Base-by-base conservation (phyloP, 2,797 vertebrate genomes). In the Spinibarbus caldwelli region DNA sequence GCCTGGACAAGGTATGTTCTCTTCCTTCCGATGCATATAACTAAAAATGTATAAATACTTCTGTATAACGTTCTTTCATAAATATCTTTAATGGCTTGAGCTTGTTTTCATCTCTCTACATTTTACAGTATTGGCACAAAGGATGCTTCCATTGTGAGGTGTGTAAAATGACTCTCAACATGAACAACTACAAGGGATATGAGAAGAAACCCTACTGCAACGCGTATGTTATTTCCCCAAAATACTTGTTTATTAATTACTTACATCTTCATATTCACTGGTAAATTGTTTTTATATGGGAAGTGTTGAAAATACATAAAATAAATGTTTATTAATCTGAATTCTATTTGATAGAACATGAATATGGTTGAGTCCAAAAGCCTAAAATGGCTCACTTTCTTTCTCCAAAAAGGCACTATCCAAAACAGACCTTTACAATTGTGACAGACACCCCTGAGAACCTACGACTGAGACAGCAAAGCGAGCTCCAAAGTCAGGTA, bases 171-270 rank as follows among this genome's bases (percentile, higher is more conserved):
- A 97, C 98, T 85, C 96, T 99, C 82, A 99, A 99, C 94, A 99
- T 99, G 97, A 99, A 98, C 93, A 99, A 97, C 93, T 99, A 99
- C 94, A 99, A 99, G 95, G 98, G 98, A 89, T 99, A 99, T 75
- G 98, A 99, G 52, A 99, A 99, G 96, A 99, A 97, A 87, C 98
- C 98, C 79, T 99, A 99, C 95, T 99, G 98, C 94, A 99, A 96
- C 82, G 96, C 97, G 97, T 99, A 88, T 45, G 89, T 85, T 45
- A 47, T 21, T 43, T 23, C 52, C 57, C 19, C 36, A n/a, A n/a
- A n/a, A n/a, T n/a, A 31, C 8, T 38, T 17, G 62, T 45, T 12
- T 78, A 19, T n/a, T 26, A 29, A 79, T 14, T 15, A 59, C 9
- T 23, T n/a, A 7, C n/a, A n/a, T n/a, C n/a, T n/a, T 78, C 8